Conservation (phyloP, 2,888 invertebrate species). For the Alsophila aescularia region DNA sequence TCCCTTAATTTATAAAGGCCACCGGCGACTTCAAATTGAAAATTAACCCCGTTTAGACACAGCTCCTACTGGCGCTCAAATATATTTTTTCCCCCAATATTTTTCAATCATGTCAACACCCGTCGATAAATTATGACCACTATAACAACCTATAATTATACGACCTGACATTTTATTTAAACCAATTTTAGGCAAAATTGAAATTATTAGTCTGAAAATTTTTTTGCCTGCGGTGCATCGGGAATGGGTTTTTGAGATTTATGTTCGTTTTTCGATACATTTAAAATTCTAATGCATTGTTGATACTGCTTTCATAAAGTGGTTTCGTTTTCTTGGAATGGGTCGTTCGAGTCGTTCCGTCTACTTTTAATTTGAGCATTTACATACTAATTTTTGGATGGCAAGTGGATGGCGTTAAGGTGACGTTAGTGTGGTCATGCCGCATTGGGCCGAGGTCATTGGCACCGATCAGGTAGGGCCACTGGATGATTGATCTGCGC, state of each 20-base stretch:
- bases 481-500: slow-evolving; percentile 79
- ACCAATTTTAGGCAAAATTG: slow-evolving; percentile 72
- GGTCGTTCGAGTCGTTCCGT: slow-evolving; percentile 29
- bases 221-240: slow-evolving; percentile 70
- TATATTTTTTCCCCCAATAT: slow-evolving; percentile 56
- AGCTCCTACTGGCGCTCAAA: slow-evolving; percentile 73
- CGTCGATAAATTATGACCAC: slow-evolving; percentile 74
- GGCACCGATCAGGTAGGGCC: slow-evolving; percentile 80
- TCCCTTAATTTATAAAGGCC: slow-evolving; percentile 72
- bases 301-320: slow-evolving; percentile 46
- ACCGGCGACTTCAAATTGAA: slow-evolving; percentile 79
- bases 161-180: slow-evolving; percentile 78
- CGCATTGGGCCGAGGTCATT: slow-evolving; percentile 66
- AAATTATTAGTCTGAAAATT: slow-evolving; percentile 65
- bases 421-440: slow-evolving; percentile 74
- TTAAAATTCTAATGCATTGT: slow-evolving; percentile 60
- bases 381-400: slow-evolving; percentile 58
- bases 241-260: slow-evolving; percentile 73
- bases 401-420: slow-evolving; percentile 58
- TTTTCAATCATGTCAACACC: slow-evolving; percentile 78
- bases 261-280: slow-evolving; percentile 60
- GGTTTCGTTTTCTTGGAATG: slow-evolving; percentile 43
- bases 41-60: slow-evolving; percentile 79
- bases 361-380: slow-evolving; percentile 48
- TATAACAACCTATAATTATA: slow-evolving; percentile 80